Evolutionary conservation across 2,113 vertebrate genomes (phyloP), one percentile per base, ranked within the genome.

Genomic region (Physeter macrocephalus): DNA sequence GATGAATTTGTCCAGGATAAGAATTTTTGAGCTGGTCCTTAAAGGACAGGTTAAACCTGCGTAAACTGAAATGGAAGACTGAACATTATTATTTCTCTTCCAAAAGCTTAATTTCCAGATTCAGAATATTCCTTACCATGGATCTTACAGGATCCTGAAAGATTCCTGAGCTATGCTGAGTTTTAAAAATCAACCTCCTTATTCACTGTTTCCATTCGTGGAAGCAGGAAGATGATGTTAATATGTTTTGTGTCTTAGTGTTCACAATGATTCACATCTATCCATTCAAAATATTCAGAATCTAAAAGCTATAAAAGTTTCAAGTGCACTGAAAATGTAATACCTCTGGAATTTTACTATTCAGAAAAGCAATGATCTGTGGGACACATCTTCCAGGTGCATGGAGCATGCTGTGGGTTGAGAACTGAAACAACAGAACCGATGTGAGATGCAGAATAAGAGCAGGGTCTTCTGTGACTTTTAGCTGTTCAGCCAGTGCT

Each of bases 361-460:
- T 98, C 74, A 99, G 99, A 72, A 99, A 99, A 97, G 98, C 97
- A 93, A 99, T 99, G 97, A 99, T 99, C 95, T 99, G 99, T 36
- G 99, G 99, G 69, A 99, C 99, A 77, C 99, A 99, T 99, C 99
- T 99, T 71, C 99, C 99, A 2, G 99, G 99, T 17, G 99, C 99
- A 92, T 99, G 99, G 93, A 99, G 99, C 99, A 99, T 99, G 96
- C 98, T 99, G 95, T 99, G 99, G 41, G 99, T 99, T 93, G 98
- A 98, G 95, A 99, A 98, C 97, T 99, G 99, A 97, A 99, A 99
- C 72, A 99, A 98, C 97, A 99, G 98, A 36, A 99, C 99, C 15
- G 99, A 99, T 41, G 99, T 99, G 96, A 99, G 99, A 96, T 99
- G 99, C 67, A 99, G 98, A 90, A 99, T 98, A 80, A 99, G 99